Percentiles rank a stretch among this genome's conserved stretches.
Conservation (phyloP, 2,113 vertebrate genomes). For the Pipa parva region DNA sequence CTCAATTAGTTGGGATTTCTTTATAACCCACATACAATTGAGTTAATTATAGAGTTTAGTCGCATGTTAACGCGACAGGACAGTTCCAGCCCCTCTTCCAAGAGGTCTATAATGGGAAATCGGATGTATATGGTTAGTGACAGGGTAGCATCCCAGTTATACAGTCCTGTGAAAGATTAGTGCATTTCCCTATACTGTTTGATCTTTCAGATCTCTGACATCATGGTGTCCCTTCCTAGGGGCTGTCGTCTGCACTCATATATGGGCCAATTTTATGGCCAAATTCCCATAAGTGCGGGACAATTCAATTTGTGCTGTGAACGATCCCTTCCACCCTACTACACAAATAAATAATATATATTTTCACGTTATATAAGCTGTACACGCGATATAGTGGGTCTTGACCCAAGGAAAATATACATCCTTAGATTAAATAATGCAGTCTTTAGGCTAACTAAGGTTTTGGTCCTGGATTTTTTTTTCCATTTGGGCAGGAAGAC, state of each 20-base stretch:
- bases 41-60: neutral
- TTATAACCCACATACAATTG: neutral
- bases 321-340: conserved; percentile 14
- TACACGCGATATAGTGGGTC: neutral
- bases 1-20: neutral
- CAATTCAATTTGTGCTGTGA: conserved; percentile 20
- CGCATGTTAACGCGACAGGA: conserved; percentile 6
- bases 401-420: neutral
- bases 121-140: neutral
- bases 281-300: conserved; percentile 7
- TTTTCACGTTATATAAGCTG: conserved; percentile 3
- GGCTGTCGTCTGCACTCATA: conserved; percentile 46
- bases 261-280: conserved; percentile 26
- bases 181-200: neutral
- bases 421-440: conserved; percentile 7
- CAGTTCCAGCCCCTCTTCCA: neutral
- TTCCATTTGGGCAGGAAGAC: conserved; percentile 48
- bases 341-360: conserved; percentile 20
- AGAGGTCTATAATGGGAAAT: neutral
- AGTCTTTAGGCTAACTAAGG: conserved; percentile 38
- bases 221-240: conserved; percentile 64
- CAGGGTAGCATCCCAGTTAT: conserved; percentile 2
- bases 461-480: conserved; percentile 44
- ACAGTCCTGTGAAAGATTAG: neutral
- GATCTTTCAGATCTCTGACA: conserved; percentile 45